Percentiles rank a stretch among this genome's conserved stretches.
Evolutionary conservation across 2,797 vertebrate species (phyloP).

Genomic region (Rachycentron canadum): DNA sequence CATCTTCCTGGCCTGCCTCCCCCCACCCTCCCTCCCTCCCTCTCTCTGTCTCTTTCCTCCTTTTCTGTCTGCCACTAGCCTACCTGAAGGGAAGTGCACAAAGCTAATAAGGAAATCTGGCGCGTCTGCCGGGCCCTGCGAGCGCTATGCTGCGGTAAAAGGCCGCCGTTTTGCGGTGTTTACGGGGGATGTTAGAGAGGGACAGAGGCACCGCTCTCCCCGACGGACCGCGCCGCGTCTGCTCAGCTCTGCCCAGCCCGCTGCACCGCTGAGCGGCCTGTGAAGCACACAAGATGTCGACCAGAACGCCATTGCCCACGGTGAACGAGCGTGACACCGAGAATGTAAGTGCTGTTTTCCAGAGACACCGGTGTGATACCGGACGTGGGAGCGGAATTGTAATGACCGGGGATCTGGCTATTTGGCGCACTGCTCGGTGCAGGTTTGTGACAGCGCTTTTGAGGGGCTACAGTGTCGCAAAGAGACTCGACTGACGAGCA

Average conservation of each 20-base stretch:
- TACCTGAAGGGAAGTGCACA: conserved; percentile 71
- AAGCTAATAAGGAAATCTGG: conserved; percentile 66
- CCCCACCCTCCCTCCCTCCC: conserved; percentile 16
- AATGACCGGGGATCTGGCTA: conserved; percentile 11
- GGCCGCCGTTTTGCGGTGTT: conserved; percentile 72
- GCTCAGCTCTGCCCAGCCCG: conserved; percentile 75
- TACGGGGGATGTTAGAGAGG: conserved; percentile 80
- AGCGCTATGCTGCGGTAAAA: conserved; percentile 76
- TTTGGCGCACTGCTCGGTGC: conserved; percentile 47
- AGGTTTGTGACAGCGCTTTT: conserved; percentile 57
- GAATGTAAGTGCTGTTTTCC: conserved; percentile 88
- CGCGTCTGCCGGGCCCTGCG: conserved; percentile 59
- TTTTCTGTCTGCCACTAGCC: conserved; percentile 69
- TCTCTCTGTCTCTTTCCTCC: conserved; percentile 50
- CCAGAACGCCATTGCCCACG: conserved; percentile 96
- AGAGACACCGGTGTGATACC: conserved; percentile 17
- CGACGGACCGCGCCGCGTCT: conserved; percentile 70
- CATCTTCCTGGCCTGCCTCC: conserved; percentile 76
- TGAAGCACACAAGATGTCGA: conserved; percentile 88
- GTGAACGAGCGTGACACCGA: conserved; percentile 96
- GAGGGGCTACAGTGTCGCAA: conserved; percentile 51
- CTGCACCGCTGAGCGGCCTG: conserved; percentile 81
- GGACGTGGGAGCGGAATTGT: conserved; percentile 22
- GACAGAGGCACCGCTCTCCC: conserved; percentile 64
- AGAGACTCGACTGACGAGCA: conserved; percentile 60